A percentile compares a stretch with the other conserved stretches of the same genome.
phyloP scores from a whole-genome alignment of 1,140 invertebrate genomes.

The Ips nitidus region DNA sequence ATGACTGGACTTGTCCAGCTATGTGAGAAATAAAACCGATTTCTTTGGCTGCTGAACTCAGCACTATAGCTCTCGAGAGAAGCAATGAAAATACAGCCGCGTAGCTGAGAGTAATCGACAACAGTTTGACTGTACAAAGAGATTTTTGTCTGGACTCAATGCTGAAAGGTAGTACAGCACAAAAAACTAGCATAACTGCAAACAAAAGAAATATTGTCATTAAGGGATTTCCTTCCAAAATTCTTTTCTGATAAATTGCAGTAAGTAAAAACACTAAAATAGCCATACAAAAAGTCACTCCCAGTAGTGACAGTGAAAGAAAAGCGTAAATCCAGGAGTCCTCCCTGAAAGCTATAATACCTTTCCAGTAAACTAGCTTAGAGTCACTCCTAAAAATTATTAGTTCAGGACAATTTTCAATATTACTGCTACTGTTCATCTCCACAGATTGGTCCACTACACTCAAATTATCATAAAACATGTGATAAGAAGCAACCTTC shows the following conservation, averaged over 20 bases:
- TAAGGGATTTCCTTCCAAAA: conserved; percentile 57
- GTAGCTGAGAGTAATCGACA: conserved; percentile 57
- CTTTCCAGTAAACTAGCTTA: conserved; percentile 13
- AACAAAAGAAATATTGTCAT: conserved; percentile 54
- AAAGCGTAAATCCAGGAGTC: conserved; percentile 57
- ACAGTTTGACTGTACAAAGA: conserved; percentile 45
- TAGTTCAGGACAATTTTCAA: conserved; percentile 5
- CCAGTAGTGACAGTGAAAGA: conserved; percentile 54
- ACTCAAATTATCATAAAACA: conserved; percentile 43
- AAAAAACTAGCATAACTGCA: conserved; percentile 56
- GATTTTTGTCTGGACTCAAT: conserved; percentile 48
- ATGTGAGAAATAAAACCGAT: conserved; percentile 63
- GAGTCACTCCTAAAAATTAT: background rate
- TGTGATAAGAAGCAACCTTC: conserved; percentile 42
- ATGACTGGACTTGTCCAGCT: conserved; percentile 60
- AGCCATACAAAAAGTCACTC: conserved; percentile 54
- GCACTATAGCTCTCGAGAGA: conserved; percentile 58
- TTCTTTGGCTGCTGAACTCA: conserved; percentile 60
- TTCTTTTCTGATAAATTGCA: conserved; percentile 53
- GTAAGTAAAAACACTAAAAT: conserved; percentile 56
- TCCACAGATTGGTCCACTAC: conserved; percentile 29
- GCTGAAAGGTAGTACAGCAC: conserved; percentile 59
- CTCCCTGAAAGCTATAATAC: conserved; percentile 43
- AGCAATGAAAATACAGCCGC: conserved; percentile 59
- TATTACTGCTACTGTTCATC: background rate